A percentile compares a stretch with the other conserved stretches of the same genome.
Evolutionary conservation across 2,888 invertebrate genomes (phyloP).

Genomic region (Synergus japonicus): DNA sequence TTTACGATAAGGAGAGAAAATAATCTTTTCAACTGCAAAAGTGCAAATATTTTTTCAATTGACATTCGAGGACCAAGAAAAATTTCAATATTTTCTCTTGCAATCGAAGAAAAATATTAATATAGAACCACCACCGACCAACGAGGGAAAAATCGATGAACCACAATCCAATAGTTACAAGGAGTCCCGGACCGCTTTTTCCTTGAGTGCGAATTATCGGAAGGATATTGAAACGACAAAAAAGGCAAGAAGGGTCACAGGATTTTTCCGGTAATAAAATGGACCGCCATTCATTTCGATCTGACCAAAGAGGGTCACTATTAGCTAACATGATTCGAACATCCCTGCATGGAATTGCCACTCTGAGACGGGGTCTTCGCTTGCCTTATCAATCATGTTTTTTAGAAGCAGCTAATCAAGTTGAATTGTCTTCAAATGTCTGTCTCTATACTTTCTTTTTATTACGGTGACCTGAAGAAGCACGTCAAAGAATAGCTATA

Average conservation of each 20-base stretch:
- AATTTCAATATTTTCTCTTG: not conserved
- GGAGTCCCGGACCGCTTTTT: not conserved
- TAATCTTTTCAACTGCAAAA: not conserved
- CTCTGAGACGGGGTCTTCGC: slow-evolving; percentile 15
- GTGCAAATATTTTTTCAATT: not conserved
- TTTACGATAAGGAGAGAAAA: not conserved
- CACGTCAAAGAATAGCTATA: slow-evolving; percentile 39
- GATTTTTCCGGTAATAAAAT: slow-evolving; percentile 59
- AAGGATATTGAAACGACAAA: slow-evolving; percentile 53
- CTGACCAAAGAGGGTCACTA: slow-evolving; percentile 54
- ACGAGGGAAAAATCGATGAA: slow-evolving; percentile 19
- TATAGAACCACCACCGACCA: not conserved
- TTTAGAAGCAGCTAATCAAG: slow-evolving; percentile 56
- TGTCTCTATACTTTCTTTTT: slow-evolving; percentile 50
- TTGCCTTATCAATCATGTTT: slow-evolving; percentile 64
- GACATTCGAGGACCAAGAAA: not conserved
- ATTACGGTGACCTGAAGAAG: slow-evolving; percentile 42
- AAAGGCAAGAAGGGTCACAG: slow-evolving; percentile 50
- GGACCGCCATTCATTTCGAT: slow-evolving; percentile 54
- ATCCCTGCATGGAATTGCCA: slow-evolving; percentile 45
- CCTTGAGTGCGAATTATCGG: slow-evolving; percentile 50
- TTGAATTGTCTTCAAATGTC: slow-evolving; percentile 60
- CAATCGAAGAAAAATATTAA: slow-evolving; percentile 17
- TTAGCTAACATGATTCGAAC: slow-evolving; percentile 58
- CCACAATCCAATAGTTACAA: slow-evolving; percentile 12